Percentiles rank a stretch among this genome's conserved stretches.
phyloP scores from a whole-genome alignment of 2,888 invertebrate species.

The Andrena bicolor region DNA sequence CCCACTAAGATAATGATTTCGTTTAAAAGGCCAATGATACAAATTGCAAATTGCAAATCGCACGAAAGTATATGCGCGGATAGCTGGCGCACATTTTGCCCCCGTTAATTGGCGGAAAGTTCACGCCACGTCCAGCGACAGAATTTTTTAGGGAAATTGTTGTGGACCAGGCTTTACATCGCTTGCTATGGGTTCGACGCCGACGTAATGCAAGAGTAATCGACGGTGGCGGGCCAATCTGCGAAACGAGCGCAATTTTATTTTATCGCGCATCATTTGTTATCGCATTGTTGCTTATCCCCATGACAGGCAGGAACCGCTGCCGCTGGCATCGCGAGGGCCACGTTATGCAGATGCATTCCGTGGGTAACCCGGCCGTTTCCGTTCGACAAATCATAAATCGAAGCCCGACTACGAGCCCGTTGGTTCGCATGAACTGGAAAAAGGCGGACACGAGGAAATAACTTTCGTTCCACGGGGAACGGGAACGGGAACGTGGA shows the following conservation, averaged over 20 bases:
- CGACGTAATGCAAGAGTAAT: constrained; percentile 6
- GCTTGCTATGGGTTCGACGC: too few species aligned
- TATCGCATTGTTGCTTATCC: constrained; percentile 38
- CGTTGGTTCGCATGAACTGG: constrained; percentile 17
- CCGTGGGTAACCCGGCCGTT: constrained; percentile 17
- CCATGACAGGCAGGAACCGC: neutral
- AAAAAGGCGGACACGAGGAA: constrained; percentile 45
- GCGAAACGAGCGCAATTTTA: constrained; percentile 14
- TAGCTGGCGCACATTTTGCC: too few species aligned
- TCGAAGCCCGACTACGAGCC: constrained; percentile 36
- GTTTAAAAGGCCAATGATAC: neutral
- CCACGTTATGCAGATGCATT: constrained; percentile 43
- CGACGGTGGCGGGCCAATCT: constrained; percentile 15
- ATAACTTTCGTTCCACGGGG: constrained; percentile 10
- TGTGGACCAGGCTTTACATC: too few species aligned
- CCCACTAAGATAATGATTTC: neutral
- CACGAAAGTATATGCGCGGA: too few species aligned
- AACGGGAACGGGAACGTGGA: neutral
- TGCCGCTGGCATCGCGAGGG: constrained; percentile 9
- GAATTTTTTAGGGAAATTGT: too few species aligned
- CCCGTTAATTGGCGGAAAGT: too few species aligned
- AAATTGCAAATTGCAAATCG: too few species aligned
- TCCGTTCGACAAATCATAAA: constrained; percentile 52
- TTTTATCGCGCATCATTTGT: constrained; percentile 35
- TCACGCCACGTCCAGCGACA: too few species aligned